Evolutionary conservation across 92 coral and sea anemone species (phyloP).

Genomic region (Paramuricea clavata): DNA sequence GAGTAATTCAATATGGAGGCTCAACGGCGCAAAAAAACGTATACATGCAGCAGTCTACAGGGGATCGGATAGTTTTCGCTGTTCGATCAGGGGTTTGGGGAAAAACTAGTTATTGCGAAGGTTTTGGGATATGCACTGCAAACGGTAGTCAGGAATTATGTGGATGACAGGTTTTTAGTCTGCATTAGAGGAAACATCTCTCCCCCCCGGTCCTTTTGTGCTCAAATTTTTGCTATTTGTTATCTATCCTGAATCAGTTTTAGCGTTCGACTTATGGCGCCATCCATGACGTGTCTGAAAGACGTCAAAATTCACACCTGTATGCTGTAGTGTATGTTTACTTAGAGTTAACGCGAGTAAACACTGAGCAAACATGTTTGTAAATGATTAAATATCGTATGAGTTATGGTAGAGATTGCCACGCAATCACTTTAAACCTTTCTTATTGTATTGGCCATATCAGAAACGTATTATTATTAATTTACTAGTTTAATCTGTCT

Average conservation of each 20-base stretch:
- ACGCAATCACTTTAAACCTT: neutral
- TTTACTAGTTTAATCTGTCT: too few species aligned
- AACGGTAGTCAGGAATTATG: too few species aligned
- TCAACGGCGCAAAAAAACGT: too few species aligned
- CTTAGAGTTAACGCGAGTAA: conserved; percentile 16
- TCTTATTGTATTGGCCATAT: neutral
- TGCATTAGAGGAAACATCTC: too few species aligned
- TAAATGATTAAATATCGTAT: conserved; percentile 5
- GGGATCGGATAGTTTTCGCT: too few species aligned
- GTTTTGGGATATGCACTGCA: too few species aligned
- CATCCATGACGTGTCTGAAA: neutral
- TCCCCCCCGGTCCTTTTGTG: neutral
- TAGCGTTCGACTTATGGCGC: conserved; percentile 6
- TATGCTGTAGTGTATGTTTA: conserved; percentile 5
- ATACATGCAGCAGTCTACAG: too few species aligned
- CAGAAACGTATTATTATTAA: neutral
- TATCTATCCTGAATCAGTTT: neutral
- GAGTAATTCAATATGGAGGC: too few species aligned
- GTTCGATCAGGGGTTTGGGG: too few species aligned
- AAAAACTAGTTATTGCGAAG: too few species aligned
- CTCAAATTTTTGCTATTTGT: neutral
- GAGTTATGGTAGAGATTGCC: neutral
- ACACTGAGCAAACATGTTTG: conserved; percentile 1
- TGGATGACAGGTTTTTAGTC: too few species aligned
- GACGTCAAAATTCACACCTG: conserved; percentile 18